Percentiles rank a stretch among this genome's conserved stretches.
Evolutionary conservation across 2,888 invertebrate genomes (phyloP).

Genomic region (Sarcophaga caerulescens): DNA sequence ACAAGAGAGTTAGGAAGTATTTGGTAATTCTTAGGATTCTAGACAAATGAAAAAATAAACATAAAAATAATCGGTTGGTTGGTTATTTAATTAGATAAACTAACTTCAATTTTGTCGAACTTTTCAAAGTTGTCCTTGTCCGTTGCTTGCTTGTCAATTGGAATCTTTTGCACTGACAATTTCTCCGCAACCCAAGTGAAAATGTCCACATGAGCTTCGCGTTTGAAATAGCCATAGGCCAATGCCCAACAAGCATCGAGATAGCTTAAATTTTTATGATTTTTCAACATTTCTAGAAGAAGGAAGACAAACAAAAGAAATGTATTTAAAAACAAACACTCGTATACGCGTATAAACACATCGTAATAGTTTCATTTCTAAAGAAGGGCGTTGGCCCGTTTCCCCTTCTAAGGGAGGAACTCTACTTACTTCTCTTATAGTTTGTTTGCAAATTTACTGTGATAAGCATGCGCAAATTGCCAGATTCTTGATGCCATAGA

Average conservation of each 20-base stretch:
- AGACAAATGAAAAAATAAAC: constrained; percentile 25
- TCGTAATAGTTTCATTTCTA: no score
- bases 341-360: not conserved
- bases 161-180: constrained; percentile 64
- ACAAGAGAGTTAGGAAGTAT: constrained; percentile 73
- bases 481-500: constrained; percentile 65
- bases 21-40: constrained; percentile 73
- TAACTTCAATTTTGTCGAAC: constrained; percentile 52
- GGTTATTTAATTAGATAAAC: constrained; percentile 10
- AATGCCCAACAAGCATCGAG: constrained; percentile 77
- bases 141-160: not conserved
- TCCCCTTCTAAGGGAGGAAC: no score
- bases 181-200: constrained; percentile 73
- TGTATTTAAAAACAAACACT: not conserved
- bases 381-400: no score
- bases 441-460: constrained; percentile 77
- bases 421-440: constrained; percentile 75
- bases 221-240: constrained; percentile 77
- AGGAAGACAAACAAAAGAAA: constrained; percentile 19
- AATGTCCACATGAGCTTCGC: constrained; percentile 73
- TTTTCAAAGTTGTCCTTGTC: not conserved
- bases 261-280: constrained; percentile 72
- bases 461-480: constrained; percentile 74
- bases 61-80: not conserved
- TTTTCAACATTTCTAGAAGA: constrained; percentile 71